Conservation (phyloP, 2,888 invertebrate species). For the Papilio gigon region DNA sequence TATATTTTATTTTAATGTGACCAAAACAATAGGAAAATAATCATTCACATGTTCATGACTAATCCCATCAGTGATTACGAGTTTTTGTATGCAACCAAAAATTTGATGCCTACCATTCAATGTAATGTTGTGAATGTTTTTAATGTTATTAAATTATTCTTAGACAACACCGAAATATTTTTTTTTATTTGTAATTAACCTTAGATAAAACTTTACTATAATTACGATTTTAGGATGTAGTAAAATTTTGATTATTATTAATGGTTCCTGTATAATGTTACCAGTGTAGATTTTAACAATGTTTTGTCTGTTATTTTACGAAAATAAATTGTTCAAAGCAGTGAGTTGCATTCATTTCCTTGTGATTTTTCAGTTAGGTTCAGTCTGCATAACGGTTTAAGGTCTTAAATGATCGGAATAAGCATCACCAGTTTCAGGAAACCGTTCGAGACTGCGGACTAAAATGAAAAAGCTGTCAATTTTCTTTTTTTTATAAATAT, state of each 20-base stretch:
- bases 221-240: constrained; percentile 11
- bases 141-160: constrained; percentile 76
- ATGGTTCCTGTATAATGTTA: constrained; percentile 41
- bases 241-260: constrained; percentile 24
- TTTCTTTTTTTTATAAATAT: too few relatives aligned
- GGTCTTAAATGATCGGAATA: too few relatives aligned
- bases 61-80: constrained; percentile 53
- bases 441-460: too few relatives aligned
- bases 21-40: constrained; percentile 45
- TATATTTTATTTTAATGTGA: constrained; percentile 52
- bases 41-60: constrained; percentile 42
- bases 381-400: too few relatives aligned
- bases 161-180: constrained; percentile 63
- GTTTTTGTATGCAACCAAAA: constrained; percentile 55
- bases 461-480: too few relatives aligned
- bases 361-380: too few relatives aligned
- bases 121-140: constrained; percentile 68
- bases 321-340: constrained; percentile 37
- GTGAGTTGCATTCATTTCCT: constrained; percentile 9
- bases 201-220: constrained; percentile 14
- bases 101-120: constrained; percentile 54
- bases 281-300: constrained; percentile 40
- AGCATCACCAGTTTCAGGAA: too few relatives aligned
- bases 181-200: constrained; percentile 51
- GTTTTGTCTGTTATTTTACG: constrained; percentile 26